Evolutionary conservation across 1,140 invertebrate genomes (phyloP).

Genomic region (Diachasmimorpha longicaudata): DNA sequence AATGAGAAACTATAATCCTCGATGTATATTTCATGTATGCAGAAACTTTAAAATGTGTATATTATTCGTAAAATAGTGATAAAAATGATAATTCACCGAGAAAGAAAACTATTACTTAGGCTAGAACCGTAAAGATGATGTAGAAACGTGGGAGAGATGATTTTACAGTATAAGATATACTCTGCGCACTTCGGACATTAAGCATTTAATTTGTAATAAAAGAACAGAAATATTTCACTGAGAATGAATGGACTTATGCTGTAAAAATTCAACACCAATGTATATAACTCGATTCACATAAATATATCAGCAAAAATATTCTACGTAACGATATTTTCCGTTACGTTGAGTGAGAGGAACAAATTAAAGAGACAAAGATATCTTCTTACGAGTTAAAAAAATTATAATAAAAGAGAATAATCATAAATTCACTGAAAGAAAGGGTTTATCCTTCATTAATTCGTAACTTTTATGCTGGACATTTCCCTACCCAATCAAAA

Average conservation of each 20-base stretch:
- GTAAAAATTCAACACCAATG: background rate
- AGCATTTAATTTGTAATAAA: background rate
- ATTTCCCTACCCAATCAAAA: background rate
- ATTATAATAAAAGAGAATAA: conserved; percentile 9
- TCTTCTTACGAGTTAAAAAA: background rate
- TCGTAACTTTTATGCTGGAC: too few species aligned
- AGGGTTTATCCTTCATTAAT: background rate
- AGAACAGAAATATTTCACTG: background rate
- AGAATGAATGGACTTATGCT: background rate
- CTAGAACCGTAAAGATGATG: background rate
- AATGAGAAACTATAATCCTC: background rate
- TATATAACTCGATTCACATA: background rate
- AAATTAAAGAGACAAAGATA: background rate
- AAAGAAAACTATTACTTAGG: background rate
- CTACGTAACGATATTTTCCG: background rate
- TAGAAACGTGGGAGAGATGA: background rate
- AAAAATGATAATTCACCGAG: background rate
- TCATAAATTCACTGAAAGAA: background rate
- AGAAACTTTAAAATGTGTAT: background rate
- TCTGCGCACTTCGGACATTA: background rate
- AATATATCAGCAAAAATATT: background rate
- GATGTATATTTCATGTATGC: background rate
- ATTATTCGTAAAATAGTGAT: background rate
- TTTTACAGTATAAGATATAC: background rate
- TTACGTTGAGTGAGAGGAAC: background rate